Base-by-base conservation (phyloP, 2,888 invertebrate species). In the Dryocosmus kuriphilus region DNA sequence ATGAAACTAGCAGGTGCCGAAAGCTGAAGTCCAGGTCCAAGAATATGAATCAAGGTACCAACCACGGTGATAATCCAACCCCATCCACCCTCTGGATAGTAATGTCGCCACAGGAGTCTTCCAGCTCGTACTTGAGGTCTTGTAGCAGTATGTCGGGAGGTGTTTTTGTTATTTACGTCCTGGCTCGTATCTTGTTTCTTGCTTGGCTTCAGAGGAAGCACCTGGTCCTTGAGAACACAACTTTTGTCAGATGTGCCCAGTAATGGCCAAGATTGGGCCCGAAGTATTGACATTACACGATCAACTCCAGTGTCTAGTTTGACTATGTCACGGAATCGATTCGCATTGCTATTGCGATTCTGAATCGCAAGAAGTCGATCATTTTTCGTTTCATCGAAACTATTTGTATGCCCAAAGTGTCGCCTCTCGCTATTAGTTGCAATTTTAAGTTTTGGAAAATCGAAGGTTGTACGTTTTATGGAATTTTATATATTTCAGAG, bases 61-160 rank as follows among this genome's bases (percentile, higher is more conserved):
- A 95, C 93, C 32, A 95, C 95, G 80, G 95, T 95, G 74, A 94
- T 93, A 74, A 96, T 94, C 96, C 96, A 97, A 22, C 97, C 97
- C 97, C 97, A 97, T 19, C 96, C 96, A 4, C 96, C 96, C 92
- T 97, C 97, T 5, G 97, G 96, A 91, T 97, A 97, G 92, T 97
- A 96, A 85, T 97, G 95, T 46, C 95, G 93, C 77, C 95, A 94
- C 65, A 95, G 93, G 65, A 95, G 93, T 75, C 95, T 92, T 14
- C 95, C 93, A 0, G 95, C 95, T 62, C 94, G 94, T 61, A 94
- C 93, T 81, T 94, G 93, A 71, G 93, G 65, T 87, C 87, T 80
- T 41, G 81, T 63, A 30, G 71, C 76, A 46, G 74, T 77, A 27
- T 63, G 76, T 9, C 41, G 60, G 76, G 27, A 86, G n/a, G 92